Evolutionary conservation across 2,113 vertebrate species (phyloP), one percentile per base, ranked within the genome.

Genomic region (Marmota flaviventris): DNA sequence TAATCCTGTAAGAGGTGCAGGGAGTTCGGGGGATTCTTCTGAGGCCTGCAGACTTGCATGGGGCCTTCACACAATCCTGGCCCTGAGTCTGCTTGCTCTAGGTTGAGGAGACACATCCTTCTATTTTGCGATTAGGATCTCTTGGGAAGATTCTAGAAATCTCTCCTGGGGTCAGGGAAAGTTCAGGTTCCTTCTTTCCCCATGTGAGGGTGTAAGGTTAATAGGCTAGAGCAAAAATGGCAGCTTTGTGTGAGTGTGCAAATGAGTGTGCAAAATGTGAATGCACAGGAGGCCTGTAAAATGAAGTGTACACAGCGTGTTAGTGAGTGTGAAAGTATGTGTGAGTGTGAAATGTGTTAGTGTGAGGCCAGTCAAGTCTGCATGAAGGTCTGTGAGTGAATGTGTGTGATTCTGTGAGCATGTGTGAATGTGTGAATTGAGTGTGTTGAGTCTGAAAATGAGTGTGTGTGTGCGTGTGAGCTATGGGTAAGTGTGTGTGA

Each of bases 91-190:
- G 53, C n/a, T 37, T 29, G 51, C 20, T 75, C 25, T n/a, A 17
- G 42, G 7, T 34, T 48, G 82, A 70, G 45, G 58, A 58, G 75
- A 27, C 17, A 39, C 51, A 18, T 17, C 34, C 13, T 32, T 69
- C 42, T 34, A 1, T 2, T n/a, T 39, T 24, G 72, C 4, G 58
- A 20, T 27, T 34, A 13, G 73, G 53, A 45, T 42, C 37, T 93
- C 22, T 84, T 65, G 67, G 53, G 53, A 72, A 93, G 83, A 79
- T 69, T 72, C 78, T 37, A 95, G 92, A 95, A 70, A 27, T 34
- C 24, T 76, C n/a, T 84, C 51, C 51, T 48, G 63, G 45, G 27
- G 37, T 85, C 78, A 53, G 29, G 16, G 32, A 16, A 2, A 3
- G 48, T 24, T 8, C 24, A 56, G 34, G 39, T n/a, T 75, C 67